A percentile compares a stretch with the other conserved stretches of the same genome.
Evolutionary conservation across 2,888 invertebrate genomes (phyloP).

Genomic region (Caenorhabditis sinica): DNA sequence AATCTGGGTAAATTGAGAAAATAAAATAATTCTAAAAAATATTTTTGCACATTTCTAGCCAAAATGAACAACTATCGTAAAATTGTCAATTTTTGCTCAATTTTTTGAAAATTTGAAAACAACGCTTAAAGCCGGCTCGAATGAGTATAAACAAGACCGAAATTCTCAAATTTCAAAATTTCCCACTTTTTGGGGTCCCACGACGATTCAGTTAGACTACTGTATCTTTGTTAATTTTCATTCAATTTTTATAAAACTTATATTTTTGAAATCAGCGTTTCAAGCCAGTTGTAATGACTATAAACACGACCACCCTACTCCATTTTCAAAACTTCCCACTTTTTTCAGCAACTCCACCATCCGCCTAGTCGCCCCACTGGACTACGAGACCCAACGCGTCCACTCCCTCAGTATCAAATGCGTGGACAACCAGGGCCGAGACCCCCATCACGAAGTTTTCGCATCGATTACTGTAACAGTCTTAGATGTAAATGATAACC

Average conservation of each 20-base stretch:
- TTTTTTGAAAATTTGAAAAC: neutral
- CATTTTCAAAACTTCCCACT: neutral
- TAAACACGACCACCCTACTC: too few relatives aligned
- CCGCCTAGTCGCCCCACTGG: constrained; percentile 55
- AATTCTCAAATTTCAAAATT: neutral
- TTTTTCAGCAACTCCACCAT: constrained; percentile 65
- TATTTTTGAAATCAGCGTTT: too few relatives aligned
- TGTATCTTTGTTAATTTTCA: too few relatives aligned
- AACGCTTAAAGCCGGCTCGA: neutral
- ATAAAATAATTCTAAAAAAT: too few relatives aligned
- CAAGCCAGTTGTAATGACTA: too few relatives aligned
- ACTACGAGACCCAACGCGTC: constrained; percentile 68
- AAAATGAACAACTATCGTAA: neutral
- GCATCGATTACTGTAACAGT: constrained; percentile 69
- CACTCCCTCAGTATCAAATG: constrained; percentile 69
- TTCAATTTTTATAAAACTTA: too few relatives aligned
- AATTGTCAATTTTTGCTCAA: neutral
- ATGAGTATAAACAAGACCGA: neutral
- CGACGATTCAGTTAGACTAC: too few relatives aligned
- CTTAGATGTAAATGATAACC: constrained; percentile 65
- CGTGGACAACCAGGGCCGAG: constrained; percentile 59
- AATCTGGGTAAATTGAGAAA: too few relatives aligned
- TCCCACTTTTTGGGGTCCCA: too few relatives aligned
- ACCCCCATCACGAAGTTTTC: constrained; percentile 69
- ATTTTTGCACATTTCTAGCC: too few relatives aligned